These are phyloP conservation scores for Microcebus ravelobensis DNA, from an alignment of 2,113 vertebrate species.

Conservation along the genomic window DNA sequence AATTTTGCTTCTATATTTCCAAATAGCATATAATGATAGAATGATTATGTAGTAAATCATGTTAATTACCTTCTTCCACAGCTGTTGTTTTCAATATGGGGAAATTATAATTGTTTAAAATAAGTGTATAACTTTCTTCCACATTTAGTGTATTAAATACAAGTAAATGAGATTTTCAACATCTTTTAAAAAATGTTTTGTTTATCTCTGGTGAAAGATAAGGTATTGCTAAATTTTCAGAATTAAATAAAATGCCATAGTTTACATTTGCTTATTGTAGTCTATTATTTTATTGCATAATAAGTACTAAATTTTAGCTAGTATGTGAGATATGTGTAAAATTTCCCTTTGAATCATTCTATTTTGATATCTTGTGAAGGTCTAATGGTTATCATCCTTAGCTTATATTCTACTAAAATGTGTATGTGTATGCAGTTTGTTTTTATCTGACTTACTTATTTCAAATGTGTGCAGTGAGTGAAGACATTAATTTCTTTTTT, in stretches of 20 bases:
- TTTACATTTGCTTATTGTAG: conserved; percentile 34
- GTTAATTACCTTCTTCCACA: conserved; percentile 72
- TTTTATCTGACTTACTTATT: conserved; percentile 2
- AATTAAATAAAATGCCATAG: conserved; percentile 53
- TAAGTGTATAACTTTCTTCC: conserved; percentile 60
- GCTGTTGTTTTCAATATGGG: conserved; percentile 73
- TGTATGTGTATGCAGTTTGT: background rate
- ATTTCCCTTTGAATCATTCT: background rate
- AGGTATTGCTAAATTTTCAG: conserved; percentile 49
- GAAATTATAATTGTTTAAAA: conserved; percentile 76
- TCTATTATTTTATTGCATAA: background rate
- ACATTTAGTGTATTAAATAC: conserved; percentile 55
- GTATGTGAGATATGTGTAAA: background rate
- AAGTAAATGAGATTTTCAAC: conserved; percentile 62
- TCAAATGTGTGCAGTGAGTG: background rate
- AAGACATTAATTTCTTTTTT: background rate
- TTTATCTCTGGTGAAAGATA: conserved; percentile 44
- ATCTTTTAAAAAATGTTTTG: conserved; percentile 45
- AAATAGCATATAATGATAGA: conserved; percentile 70
- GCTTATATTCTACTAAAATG: background rate
- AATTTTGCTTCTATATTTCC: conserved; percentile 59
- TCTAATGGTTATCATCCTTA: background rate
- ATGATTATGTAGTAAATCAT: conserved; percentile 71
- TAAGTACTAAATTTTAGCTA: background rate
- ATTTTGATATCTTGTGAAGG: background rate